These are phyloP conservation scores for Ptychadena robeensis DNA, from an alignment of 2,797 vertebrate genomes.

Conservation along the genomic window DNA sequence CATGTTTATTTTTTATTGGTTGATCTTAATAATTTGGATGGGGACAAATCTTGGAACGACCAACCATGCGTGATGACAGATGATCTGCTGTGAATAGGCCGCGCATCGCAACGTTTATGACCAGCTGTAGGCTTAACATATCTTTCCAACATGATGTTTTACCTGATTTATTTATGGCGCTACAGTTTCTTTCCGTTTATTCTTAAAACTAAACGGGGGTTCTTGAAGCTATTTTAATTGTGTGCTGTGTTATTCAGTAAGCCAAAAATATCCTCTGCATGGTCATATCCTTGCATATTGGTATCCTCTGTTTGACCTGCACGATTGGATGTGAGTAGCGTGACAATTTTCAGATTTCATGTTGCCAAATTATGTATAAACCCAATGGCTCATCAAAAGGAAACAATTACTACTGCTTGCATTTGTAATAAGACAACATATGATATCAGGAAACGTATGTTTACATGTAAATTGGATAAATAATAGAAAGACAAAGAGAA, in stretches of 20 bases:
- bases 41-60: too few species aligned
- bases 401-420: neutral
- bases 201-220: neutral
- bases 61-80: too few species aligned
- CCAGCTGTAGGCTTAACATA: too few species aligned
- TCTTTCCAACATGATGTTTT: too few species aligned
- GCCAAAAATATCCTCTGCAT: too few species aligned
- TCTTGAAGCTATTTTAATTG: too few species aligned
- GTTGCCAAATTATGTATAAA: constrained; percentile 15
- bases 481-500: constrained; percentile 14
- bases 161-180: too few species aligned
- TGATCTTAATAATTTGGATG: too few species aligned
- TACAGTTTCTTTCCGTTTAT: neutral
- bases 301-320: neutral
- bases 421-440: neutral
- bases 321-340: neutral
- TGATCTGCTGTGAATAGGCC: too few species aligned
- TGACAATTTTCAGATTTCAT: neutral
- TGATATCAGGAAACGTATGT: neutral
- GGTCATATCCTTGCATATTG: neutral
- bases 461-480: neutral
- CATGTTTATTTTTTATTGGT: too few species aligned
- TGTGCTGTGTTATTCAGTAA: too few species aligned
- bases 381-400: constrained; percentile 1
- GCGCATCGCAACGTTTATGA: too few species aligned